phyloP scores from a whole-genome alignment of 2,888 invertebrate genomes.

The Schizotus pectinicornis region DNA sequence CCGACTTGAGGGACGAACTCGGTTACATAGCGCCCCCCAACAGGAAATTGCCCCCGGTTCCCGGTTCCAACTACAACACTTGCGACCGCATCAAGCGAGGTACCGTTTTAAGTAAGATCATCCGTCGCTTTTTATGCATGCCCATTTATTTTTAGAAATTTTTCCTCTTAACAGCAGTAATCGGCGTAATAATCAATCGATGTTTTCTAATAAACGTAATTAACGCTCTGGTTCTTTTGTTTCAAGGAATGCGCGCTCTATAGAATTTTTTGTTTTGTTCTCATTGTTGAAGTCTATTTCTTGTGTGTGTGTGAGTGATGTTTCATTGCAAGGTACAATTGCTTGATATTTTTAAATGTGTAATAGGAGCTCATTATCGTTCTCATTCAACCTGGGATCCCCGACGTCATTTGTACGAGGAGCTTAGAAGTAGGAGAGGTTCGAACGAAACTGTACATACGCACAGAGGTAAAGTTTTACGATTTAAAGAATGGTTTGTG shows the following conservation, averaged over 20 bases:
- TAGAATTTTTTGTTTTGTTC: constrained; percentile 14
- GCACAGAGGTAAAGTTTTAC: constrained; percentile 55
- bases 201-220: too few species aligned
- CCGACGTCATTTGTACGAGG: constrained; percentile 87
- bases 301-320: constrained; percentile 6
- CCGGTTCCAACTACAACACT: constrained; percentile 92
- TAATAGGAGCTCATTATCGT: constrained; percentile 58
- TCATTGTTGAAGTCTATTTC: constrained; percentile 3
- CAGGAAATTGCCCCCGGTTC: constrained; percentile 89
- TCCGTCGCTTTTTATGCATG: constrained; percentile 40
- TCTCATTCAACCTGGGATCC: constrained; percentile 88
- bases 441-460: constrained; percentile 73
- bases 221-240: too few species aligned
- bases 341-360: constrained; percentile 36
- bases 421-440: constrained; percentile 76
- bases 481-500: constrained; percentile 24
- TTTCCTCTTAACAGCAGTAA: too few species aligned
- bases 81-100: constrained; percentile 93
- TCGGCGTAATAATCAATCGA: constrained; percentile 2
- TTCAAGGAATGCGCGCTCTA: background rate
- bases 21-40: constrained; percentile 94
- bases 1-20: constrained; percentile 84
- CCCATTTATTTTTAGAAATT: constrained; percentile 5
- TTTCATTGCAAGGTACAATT: constrained; percentile 18
- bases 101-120: constrained; percentile 86